A percentile compares a stretch with the other conserved stretches of the same genome.
Conservation (phyloP, 2,888 invertebrate species). For the Netelia inedita region DNA sequence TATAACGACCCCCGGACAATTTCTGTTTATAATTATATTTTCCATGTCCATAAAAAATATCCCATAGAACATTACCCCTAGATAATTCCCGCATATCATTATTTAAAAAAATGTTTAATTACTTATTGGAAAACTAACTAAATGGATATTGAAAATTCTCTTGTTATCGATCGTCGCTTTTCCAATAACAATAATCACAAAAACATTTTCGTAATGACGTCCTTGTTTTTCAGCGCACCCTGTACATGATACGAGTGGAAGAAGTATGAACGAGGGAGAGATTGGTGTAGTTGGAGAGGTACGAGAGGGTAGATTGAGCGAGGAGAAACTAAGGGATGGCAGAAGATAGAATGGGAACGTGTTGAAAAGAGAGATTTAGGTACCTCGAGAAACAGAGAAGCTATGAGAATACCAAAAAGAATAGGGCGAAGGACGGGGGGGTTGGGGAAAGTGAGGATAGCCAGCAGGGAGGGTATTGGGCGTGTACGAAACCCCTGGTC, state of each 20-base stretch:
- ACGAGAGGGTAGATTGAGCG: conserved; percentile 14
- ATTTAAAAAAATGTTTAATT: too few relatives aligned
- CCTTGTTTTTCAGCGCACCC: background rate
- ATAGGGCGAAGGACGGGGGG: background rate
- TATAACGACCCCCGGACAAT: too few relatives aligned
- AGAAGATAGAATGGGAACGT: conserved; percentile 23
- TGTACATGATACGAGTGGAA: background rate
- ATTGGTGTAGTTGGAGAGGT: conserved; percentile 9
- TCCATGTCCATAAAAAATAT: too few relatives aligned
- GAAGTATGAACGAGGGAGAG: conserved; percentile 15
- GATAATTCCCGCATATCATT: too few relatives aligned
- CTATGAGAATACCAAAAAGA: conserved; percentile 52
- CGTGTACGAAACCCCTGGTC: conserved; percentile 51
- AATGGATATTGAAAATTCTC: too few relatives aligned
- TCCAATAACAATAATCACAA: background rate
- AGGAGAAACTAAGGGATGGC: conserved; percentile 31
- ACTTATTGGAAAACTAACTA: too few relatives aligned
- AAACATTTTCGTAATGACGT: background rate
- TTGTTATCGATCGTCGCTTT: too few relatives aligned
- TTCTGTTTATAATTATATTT: too few relatives aligned
- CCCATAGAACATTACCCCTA: too few relatives aligned
- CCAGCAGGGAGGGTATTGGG: conserved; percentile 19
- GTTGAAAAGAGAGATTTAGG: conserved; percentile 51
- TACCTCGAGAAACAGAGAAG: conserved; percentile 41
- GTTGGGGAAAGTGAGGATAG: conserved; percentile 60